Evolutionary conservation across 2,888 invertebrate species (phyloP), one percentile per base, ranked within the genome.

Genomic region (Listrodromus nycthemerus): DNA sequence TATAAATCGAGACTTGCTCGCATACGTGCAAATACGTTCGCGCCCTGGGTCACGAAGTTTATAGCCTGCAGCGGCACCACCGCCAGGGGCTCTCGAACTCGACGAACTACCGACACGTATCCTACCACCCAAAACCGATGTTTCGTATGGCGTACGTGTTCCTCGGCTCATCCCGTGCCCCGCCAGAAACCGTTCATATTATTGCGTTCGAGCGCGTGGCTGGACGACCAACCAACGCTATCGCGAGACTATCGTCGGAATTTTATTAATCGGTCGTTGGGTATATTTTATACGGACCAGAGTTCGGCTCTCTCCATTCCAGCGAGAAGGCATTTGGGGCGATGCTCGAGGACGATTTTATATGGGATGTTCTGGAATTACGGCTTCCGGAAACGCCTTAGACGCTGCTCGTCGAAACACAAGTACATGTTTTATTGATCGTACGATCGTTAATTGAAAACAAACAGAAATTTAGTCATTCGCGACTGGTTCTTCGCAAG

Each of bases 341-440:
- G 76, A 80, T 85, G 83, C 78, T 82, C 76, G 85, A 85, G 83
- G 33, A 65, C 81, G 81, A 83, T 85, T 86, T 85, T 86, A 80
- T 83, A 1, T 67, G 65, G 50, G 52, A 61, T 76, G 27, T 61
- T 80, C 69, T 58, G 27, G 24, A 19, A 19, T 41, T 70, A 45
- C 27, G 16, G 66, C 58, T 55, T 33, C 50, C 52, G 55, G 66
- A 76, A 74, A 71, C 63, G 63, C 61, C 52, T 75, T 79, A 27
- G 16, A n/a, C 13, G 27, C 58, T 13, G 55, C 52, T 45, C 24
- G 19, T 33, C 24, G 41, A 71, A 7, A 50, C 19, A 8, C 19
- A 50, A 50, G 19, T 50, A 50, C 41, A 0, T 16, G 41, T 41
- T 41, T 41, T 41, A 41, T 16, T 41, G 1, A 41, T 41, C 41